phyloP scores from a whole-genome alignment of 1,140 invertebrate species.

The Zaprionus davidi region DNA sequence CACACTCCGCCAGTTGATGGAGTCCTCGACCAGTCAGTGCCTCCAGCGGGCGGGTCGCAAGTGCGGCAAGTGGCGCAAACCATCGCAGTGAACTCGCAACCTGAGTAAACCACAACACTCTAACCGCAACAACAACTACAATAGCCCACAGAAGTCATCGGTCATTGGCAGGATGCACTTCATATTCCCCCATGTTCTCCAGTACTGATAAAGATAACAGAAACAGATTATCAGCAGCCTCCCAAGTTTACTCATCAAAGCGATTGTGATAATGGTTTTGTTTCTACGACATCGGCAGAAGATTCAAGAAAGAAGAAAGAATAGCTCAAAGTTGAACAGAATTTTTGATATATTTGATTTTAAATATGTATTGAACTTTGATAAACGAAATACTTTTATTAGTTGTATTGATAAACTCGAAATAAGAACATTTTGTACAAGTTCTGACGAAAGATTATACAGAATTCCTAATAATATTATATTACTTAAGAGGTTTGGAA shows the following conservation, averaged over 20 bases:
- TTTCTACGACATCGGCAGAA: slow-evolving; percentile 56
- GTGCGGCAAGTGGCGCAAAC: slow-evolving; percentile 69
- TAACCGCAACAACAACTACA: slow-evolving; percentile 24
- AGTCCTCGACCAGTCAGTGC: slow-evolving; percentile 53
- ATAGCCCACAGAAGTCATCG: background rate
- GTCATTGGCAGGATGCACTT: background rate
- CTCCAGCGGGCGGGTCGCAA: slow-evolving; percentile 59
- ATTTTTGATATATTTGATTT: slow-evolving; percentile 59
- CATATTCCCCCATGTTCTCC: background rate
- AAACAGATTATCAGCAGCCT: background rate
- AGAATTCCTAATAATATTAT: slow-evolving; percentile 18
- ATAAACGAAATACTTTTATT: slow-evolving; percentile 33
- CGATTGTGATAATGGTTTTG: slow-evolving; percentile 84
- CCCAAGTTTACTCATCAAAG: slow-evolving; percentile 81
- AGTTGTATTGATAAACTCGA: slow-evolving; percentile 8
- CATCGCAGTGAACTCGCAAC: slow-evolving; percentile 58
- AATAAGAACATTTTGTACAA: slow-evolving; percentile 36
- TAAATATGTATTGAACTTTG: slow-evolving; percentile 47
- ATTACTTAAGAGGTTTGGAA: slow-evolving; percentile 65
- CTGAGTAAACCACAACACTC: slow-evolving; percentile 40
- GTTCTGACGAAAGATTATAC: slow-evolving; percentile 29
- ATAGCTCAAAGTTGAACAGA: slow-evolving; percentile 45
- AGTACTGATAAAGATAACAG: slow-evolving; percentile 2
- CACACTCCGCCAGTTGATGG: slow-evolving; percentile 63
- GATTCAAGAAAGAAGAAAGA: slow-evolving; percentile 15